A percentile compares a stretch with the other conserved stretches of the same genome.
These are phyloP conservation scores for Lanius ludovicianus DNA, from an alignment of 2,113 vertebrate genomes.

Conservation along the genomic window DNA sequence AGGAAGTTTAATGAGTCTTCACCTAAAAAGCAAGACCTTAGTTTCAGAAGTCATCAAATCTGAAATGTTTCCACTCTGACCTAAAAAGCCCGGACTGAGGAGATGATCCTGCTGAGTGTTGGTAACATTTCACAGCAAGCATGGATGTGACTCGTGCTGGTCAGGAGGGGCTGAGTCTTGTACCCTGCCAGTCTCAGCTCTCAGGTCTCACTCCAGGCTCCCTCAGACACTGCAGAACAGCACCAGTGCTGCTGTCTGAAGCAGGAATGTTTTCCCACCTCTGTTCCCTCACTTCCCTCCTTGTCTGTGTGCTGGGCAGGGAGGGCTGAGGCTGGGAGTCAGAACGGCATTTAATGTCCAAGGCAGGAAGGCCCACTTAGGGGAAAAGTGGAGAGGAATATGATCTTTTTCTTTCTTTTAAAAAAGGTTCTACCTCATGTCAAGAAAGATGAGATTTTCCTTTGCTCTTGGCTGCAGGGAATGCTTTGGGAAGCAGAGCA, in stretches of 20 bases:
- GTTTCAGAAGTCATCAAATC: not conserved
- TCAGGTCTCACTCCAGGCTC: not conserved
- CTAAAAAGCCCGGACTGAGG: not conserved
- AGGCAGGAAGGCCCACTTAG: not conserved
- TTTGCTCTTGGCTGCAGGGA: not conserved
- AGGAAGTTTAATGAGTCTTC: not conserved
- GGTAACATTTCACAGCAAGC: not conserved
- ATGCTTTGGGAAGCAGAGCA: not conserved
- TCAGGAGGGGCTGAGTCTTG: not conserved
- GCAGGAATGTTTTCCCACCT: not conserved
- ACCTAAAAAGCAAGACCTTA: not conserved
- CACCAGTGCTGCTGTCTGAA: not conserved
- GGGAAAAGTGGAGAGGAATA: not conserved
- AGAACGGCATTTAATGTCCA: not conserved
- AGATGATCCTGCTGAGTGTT: not conserved
- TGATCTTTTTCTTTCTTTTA: accelerated
- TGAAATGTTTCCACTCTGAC: not conserved
- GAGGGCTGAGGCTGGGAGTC: not conserved
- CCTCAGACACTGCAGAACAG: not conserved
- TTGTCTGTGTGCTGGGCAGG: not conserved
- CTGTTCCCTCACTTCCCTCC: not conserved
- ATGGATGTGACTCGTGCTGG: not conserved
- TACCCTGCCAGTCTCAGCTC: not conserved
- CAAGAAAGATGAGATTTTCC: not conserved
- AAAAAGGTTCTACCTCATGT: not conserved